These are phyloP conservation scores for Alectura lathami DNA, from an alignment of 2,113 vertebrate species.

Conservation along the genomic window DNA sequence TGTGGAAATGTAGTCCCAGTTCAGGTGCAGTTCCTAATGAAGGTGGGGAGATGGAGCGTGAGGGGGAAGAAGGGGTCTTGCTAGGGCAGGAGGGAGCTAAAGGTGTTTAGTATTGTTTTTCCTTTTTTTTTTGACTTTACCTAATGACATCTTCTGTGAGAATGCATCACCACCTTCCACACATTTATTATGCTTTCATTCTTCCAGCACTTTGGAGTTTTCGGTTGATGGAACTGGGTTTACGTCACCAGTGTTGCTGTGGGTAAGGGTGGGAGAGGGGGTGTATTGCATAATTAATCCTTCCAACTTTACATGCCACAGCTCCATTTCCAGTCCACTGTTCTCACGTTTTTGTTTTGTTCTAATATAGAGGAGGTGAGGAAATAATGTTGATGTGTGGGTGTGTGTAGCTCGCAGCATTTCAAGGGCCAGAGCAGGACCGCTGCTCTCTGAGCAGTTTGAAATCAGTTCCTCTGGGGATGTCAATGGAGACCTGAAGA, in stretches of 20 bases:
- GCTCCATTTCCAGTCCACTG: constrained; percentile 38
- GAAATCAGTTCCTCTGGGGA: constrained; percentile 1
- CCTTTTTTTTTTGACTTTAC: neutral
- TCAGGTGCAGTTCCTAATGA: neutral
- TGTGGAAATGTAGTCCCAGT: neutral
- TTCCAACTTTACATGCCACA: constrained; percentile 33
- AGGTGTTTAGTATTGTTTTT: neutral
- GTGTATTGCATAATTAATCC: constrained; percentile 54
- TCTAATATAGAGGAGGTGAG: constrained; percentile 41
- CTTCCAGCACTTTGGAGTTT: constrained; percentile 1
- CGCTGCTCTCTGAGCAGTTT: neutral
- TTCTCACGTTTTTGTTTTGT: constrained; percentile 53
- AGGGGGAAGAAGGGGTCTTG: neutral
- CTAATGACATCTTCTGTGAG: constrained; percentile 20
- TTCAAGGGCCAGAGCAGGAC: constrained; percentile 19
- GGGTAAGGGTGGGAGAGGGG: constrained; percentile 43
- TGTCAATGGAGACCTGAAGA: constrained; percentile 1
- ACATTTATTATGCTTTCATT: neutral
- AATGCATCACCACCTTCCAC: constrained; percentile 20
- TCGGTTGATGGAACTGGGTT: constrained; percentile 3
- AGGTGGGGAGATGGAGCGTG: neutral
- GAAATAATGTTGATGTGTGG: constrained; percentile 40
- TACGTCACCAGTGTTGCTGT: constrained; percentile 28
- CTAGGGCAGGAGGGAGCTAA: neutral
- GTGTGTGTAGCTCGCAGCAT: constrained; percentile 26